Conservation (phyloP, 2,888 invertebrate species). For the Shargacucullia verbasci region DNA sequence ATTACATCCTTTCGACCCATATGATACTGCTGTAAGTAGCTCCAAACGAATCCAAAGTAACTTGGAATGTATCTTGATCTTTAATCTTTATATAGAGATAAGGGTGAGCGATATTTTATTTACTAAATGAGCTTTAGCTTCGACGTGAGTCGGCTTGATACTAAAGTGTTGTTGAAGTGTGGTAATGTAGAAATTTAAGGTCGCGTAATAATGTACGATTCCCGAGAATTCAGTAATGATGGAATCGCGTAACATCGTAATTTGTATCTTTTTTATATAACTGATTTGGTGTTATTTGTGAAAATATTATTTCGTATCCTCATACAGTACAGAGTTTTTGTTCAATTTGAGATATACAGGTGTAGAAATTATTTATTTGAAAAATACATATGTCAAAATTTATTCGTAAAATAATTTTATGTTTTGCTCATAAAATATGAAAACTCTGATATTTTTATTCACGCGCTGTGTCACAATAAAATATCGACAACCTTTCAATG, state of each 20-base stretch:
- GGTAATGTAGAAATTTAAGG: constrained; percentile 10
- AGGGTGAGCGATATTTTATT: constrained; percentile 3
- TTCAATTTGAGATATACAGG: no score
- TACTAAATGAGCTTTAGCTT: background rate
- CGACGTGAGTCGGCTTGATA: constrained; percentile 1
- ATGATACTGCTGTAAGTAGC: constrained; percentile 22
- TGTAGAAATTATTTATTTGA: no score
- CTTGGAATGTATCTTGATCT: constrained; percentile 2
- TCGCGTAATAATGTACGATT: constrained; percentile 11
- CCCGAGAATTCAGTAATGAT: constrained; percentile 32
- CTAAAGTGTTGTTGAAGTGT: constrained; percentile 11
- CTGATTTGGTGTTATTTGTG: background rate
- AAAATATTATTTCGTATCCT: no score
- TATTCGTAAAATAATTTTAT: no score
- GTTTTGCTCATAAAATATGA: no score
- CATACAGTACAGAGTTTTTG: no score
- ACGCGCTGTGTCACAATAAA: no score
- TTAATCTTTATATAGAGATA: constrained; percentile 8
- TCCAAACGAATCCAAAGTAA: constrained; percentile 32
- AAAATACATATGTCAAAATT: no score
- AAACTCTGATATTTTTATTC: no score
- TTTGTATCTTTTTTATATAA: constrained; percentile 34
- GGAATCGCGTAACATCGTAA: constrained; percentile 36
- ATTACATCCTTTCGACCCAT: constrained; percentile 32
- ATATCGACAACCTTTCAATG: no score